phyloP scores from a whole-genome alignment of 2,888 invertebrate genomes.

The Cancer borealis region DNA sequence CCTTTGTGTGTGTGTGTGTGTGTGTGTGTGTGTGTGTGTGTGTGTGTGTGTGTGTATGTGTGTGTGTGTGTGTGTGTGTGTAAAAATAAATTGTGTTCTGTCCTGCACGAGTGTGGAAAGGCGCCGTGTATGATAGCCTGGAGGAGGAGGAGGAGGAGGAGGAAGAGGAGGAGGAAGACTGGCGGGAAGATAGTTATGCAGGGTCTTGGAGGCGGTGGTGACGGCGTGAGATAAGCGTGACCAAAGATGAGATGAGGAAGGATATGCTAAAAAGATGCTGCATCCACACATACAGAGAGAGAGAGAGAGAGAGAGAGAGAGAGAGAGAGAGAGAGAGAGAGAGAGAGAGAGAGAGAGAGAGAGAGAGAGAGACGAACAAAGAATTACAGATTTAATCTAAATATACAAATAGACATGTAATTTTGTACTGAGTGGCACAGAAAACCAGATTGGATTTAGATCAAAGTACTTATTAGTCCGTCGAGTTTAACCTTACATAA shows the following conservation, averaged over 20 bases:
- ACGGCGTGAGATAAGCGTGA: neutral
- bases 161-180: neutral
- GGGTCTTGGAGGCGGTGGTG: neutral
- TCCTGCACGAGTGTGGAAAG: neutral
- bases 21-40: conserved; percentile 45
- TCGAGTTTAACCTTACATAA: neutral
- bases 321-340: conserved; percentile 49
- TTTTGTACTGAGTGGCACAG: neutral
- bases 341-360: conserved; percentile 43
- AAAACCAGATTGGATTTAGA: neutral
- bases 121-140: neutral
- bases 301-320: conserved; percentile 51
- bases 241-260: neutral
- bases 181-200: neutral
- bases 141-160: neutral
- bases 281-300: neutral
- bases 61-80: neutral
- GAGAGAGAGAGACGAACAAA: conserved; percentile 13
- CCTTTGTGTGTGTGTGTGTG: conserved; percentile 10
- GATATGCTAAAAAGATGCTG: neutral
- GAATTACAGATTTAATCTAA: neutral
- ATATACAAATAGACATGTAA: neutral
- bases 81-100: neutral
- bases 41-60: conserved; percentile 30
- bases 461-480: neutral